These are phyloP conservation scores for Ambastaia sidthimunki DNA, from an alignment of 2,797 vertebrate genomes.

Conservation along the genomic window DNA sequence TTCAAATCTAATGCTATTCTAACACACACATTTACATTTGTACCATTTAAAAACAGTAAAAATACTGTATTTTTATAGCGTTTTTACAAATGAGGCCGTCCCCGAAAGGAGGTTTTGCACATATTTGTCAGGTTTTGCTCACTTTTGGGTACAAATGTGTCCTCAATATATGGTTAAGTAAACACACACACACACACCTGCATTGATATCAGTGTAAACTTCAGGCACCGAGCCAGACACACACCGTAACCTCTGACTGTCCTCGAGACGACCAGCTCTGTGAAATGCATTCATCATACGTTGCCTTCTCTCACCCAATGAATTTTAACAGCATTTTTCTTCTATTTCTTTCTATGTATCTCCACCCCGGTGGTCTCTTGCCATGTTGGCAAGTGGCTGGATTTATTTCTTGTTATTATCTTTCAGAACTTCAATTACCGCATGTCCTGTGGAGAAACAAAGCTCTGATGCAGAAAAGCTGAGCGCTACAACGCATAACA, in stretches of 20 bases:
- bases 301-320: conserved; percentile 69
- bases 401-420: conserved; percentile 73
- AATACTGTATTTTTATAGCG: too few species aligned
- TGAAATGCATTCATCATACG: conserved; percentile 75
- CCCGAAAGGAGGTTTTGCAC: too few species aligned
- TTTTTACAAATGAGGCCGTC: too few species aligned
- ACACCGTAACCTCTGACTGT: conserved; percentile 71
- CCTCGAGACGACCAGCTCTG: conserved; percentile 69
- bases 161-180: too few species aligned
- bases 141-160: too few species aligned
- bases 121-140: too few species aligned
- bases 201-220: conserved; percentile 59
- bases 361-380: conserved; percentile 51
- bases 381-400: conserved; percentile 63
- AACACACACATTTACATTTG: conserved; percentile 50
- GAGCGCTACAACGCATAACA: conserved; percentile 67
- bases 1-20: conserved; percentile 48
- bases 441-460: conserved; percentile 72
- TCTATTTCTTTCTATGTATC: conserved; percentile 6
- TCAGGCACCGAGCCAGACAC: conserved; percentile 62
- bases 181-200: conserved; percentile 41
- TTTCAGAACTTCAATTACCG: conserved; percentile 70
- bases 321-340: conserved; percentile 75
- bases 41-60: too few species aligned
- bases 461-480: conserved; percentile 62